A percentile compares a stretch with the other conserved stretches of the same genome.
Conservation (phyloP, 2,888 invertebrate genomes). For the Melanchra persicariae region DNA sequence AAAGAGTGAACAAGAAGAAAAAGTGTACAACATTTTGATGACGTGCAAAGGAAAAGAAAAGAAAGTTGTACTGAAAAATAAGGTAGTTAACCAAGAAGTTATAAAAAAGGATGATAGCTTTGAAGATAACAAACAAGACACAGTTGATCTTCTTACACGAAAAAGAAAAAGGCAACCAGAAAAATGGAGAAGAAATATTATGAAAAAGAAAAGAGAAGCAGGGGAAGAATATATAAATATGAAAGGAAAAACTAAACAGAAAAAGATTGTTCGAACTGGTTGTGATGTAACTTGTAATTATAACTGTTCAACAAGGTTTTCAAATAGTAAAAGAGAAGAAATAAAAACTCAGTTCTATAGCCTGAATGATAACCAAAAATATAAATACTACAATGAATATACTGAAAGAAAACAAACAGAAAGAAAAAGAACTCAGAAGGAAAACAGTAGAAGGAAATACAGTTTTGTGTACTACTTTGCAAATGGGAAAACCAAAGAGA, state of each 20-base stretch:
- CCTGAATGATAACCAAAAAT: constrained; percentile 1
- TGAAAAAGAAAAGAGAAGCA: constrained; percentile 8
- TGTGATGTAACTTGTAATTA: constrained; percentile 2
- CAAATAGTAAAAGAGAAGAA: constrained; percentile 4
- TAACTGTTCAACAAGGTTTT: constrained; percentile 3
- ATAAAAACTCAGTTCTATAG: background rate
- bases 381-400: constrained; percentile 2
- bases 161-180: constrained; percentile 8
- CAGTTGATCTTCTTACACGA: constrained; percentile 1
- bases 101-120: background rate
- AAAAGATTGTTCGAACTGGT: constrained; percentile 1
- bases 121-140: background rate
- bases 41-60: too few relatives aligned
- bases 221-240: constrained; percentile 7
- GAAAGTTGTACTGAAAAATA: too few relatives aligned
- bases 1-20: too few relatives aligned
- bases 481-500: constrained; percentile 2
- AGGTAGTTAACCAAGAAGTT: too few relatives aligned
- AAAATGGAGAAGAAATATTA: background rate
- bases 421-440: constrained; percentile 6
- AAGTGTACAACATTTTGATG: too few relatives aligned
- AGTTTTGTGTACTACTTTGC: constrained; percentile 5
- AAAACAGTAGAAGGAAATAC: constrained; percentile 9
- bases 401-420: constrained; percentile 3
- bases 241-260: background rate